Evolutionary conservation across 2,797 vertebrate genomes (phyloP).

Genomic region (Loriculus beryllinus): DNA sequence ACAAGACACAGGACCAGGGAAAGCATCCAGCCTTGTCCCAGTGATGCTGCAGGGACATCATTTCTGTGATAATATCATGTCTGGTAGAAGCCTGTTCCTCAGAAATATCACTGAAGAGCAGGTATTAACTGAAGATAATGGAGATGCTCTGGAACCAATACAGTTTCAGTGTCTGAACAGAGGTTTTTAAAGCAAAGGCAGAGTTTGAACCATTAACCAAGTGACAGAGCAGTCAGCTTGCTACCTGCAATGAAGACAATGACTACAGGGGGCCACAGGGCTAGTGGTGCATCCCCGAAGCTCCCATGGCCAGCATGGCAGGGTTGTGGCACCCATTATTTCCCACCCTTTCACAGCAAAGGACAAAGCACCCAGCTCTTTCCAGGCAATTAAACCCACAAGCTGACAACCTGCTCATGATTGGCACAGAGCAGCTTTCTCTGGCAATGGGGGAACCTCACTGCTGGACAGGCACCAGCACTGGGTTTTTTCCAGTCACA

Average conservation of each 20-base stretch:
- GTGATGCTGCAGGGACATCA: not conserved
- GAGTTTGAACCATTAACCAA: not conserved
- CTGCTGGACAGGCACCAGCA: not conserved
- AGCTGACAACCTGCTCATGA: accelerated
- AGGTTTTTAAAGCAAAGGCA: not conserved
- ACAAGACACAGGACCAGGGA: no score
- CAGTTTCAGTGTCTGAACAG: no score
- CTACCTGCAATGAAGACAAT: accelerated
- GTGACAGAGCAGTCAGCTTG: not conserved
- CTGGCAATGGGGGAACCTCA: not conserved
- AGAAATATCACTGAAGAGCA: not conserved
- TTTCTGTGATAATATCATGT: not conserved
- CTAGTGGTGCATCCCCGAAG: accelerated
- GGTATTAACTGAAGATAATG: accelerated
- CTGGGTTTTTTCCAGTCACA: not conserved
- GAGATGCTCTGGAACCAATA: not conserved
- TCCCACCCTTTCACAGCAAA: not conserved
- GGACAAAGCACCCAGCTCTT: not conserved
- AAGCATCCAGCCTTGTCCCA: not conserved
- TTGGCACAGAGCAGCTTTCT: not conserved
- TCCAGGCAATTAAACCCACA: not conserved
- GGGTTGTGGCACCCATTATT: not conserved
- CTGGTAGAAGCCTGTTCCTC: not conserved
- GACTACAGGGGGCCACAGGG: accelerated
- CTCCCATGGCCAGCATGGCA: accelerated